phyloP scores from a whole-genome alignment of 2,797 vertebrate species.

The Mus minutoides region DNA sequence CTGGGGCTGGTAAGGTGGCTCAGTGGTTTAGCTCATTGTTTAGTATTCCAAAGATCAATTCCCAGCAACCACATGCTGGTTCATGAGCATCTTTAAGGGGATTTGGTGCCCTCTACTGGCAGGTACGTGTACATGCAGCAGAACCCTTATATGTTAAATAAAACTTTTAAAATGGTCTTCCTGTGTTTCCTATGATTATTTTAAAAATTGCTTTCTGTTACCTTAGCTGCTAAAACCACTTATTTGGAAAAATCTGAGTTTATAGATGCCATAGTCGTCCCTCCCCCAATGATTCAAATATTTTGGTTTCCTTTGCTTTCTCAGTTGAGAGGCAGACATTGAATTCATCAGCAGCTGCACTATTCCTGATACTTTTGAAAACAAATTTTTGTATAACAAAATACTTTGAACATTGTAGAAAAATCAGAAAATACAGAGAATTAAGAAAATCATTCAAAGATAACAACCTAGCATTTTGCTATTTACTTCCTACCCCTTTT shows the following conservation, averaged over 20 bases:
- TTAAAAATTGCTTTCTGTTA: neutral
- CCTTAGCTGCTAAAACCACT: neutral
- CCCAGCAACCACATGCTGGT: no score
- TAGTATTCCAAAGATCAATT: neutral
- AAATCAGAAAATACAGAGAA: slow-evolving; percentile 46
- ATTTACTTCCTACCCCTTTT: slow-evolving; percentile 38
- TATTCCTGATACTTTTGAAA: slow-evolving; percentile 26
- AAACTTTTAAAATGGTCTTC: neutral
- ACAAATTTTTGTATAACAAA: slow-evolving; percentile 35
- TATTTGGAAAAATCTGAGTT: slow-evolving; percentile 39
- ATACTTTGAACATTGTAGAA: slow-evolving; percentile 31
- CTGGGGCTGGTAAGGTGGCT: neutral
- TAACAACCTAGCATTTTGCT: slow-evolving; percentile 27
- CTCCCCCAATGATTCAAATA: neutral
- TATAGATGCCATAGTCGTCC: neutral
- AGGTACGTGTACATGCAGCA: neutral
- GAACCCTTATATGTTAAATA: neutral
- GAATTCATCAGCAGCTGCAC: slow-evolving; percentile 29
- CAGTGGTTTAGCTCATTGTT: neutral
- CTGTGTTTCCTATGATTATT: slow-evolving; percentile 16
- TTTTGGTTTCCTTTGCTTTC: slow-evolving; percentile 56
- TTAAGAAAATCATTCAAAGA: slow-evolving; percentile 32
- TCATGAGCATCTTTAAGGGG: neutral
- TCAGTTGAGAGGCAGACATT: slow-evolving; percentile 4
- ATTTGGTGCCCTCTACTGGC: neutral